These are phyloP conservation scores for Protomyctophum bolini DNA, from an alignment of 2,113 vertebrate genomes.

Conservation along the genomic window DNA sequence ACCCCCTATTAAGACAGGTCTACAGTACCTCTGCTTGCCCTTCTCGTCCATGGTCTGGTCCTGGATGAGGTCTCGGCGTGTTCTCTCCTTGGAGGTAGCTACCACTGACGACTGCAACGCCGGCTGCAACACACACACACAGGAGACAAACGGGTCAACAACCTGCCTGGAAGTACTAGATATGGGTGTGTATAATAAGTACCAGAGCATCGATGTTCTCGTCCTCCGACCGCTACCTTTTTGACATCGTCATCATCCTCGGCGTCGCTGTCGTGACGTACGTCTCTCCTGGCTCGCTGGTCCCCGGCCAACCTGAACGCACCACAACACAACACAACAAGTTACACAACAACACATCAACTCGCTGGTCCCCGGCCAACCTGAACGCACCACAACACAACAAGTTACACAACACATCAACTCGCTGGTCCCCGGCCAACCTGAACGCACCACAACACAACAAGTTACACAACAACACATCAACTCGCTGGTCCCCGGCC, in stretches of 20 bases:
- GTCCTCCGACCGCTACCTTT: constrained; percentile 83
- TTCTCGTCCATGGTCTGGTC: constrained; percentile 99
- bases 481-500: too few species aligned
- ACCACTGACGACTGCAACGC: constrained; percentile 99
- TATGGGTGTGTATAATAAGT: too few species aligned
- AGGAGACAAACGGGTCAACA: constrained; percentile 3
- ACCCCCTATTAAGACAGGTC: too few species aligned
- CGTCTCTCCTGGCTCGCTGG: constrained; percentile 94
- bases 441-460: constrained; percentile 74
- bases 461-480: background rate
- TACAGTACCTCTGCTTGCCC: constrained; percentile 92
- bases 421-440: constrained; percentile 96
- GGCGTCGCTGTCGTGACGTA: constrained; percentile 96
- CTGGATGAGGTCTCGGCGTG: constrained; percentile 98
- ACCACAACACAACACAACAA: constrained; percentile 2
- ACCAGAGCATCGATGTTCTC: too few species aligned
- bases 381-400: background rate
- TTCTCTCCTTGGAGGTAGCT: constrained; percentile 99
- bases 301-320: constrained; percentile 97
- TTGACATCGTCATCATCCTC: constrained; percentile 98
- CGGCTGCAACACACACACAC: constrained; percentile 82
- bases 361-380: too few species aligned
- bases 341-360: background rate
- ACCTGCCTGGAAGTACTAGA: background rate
- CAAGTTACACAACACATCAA: too few species aligned